Percentiles rank a stretch among this genome's conserved stretches.
Evolutionary conservation across 2,888 invertebrate species (phyloP).

Genomic region (Acanthacorydalis orientalis): DNA sequence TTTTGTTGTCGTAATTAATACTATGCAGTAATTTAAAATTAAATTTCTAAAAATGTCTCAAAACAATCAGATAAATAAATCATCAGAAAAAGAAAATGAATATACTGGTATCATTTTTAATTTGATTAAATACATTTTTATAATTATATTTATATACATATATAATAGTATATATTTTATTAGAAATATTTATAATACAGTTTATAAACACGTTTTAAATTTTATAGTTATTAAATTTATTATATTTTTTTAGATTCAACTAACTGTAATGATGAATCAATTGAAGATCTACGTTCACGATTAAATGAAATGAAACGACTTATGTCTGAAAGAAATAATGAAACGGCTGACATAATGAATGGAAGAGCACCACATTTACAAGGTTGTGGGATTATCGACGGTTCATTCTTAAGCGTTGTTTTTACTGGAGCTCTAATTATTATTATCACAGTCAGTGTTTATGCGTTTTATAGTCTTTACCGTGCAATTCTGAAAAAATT

Average conservation of each 20-base stretch:
- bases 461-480: constrained; percentile 73
- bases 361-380: constrained; percentile 20
- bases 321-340: constrained; percentile 55
- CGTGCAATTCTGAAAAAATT: constrained; percentile 69
- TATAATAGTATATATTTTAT: background rate
- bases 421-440: constrained; percentile 63
- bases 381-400: constrained; percentile 52
- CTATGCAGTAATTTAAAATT: no score
- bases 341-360: constrained; percentile 26
- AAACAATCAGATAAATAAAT: no score
- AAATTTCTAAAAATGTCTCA: no score
- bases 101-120: no score
- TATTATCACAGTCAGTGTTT: constrained; percentile 64
- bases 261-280: constrained; percentile 40
- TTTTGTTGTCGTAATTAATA: no score
- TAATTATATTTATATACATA: no score
- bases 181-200: background rate
- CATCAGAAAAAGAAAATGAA: no score
- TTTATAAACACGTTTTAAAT: background rate
- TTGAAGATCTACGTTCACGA: constrained; percentile 63
- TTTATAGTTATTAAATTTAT: background rate
- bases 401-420: constrained; percentile 66
- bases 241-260: constrained; percentile 18
- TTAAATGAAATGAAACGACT: constrained; percentile 64
- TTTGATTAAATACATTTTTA: no score